These are phyloP conservation scores for Enteromius mattozi DNA, from an alignment of 2,797 vertebrate species.

Conservation along the genomic window DNA sequence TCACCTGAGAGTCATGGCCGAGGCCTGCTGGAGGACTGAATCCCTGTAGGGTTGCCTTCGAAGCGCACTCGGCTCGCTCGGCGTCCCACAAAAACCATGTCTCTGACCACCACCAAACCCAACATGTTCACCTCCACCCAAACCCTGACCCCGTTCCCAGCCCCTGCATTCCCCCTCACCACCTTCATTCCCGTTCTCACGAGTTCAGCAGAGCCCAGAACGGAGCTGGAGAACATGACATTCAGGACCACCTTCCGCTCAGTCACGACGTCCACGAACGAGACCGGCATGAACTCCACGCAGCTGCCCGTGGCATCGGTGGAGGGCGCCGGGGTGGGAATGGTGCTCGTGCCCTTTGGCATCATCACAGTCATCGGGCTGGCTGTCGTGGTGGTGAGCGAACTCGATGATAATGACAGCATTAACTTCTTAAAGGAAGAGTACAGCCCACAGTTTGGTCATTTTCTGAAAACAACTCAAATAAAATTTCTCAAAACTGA, in stretches of 20 bases:
- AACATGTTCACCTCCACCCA: constrained; percentile 40
- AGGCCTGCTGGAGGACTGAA: neutral
- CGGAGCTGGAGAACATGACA: constrained; percentile 62
- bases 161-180: constrained; percentile 59
- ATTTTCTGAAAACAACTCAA: neutral
- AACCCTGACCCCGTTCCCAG: constrained; percentile 63
- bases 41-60: neutral
- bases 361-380: constrained; percentile 95
- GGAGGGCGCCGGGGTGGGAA: constrained; percentile 81
- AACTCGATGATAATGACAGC: neutral
- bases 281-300: constrained; percentile 86
- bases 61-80: neutral
- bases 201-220: constrained; percentile 61
- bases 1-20: neutral
- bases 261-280: constrained; percentile 79
- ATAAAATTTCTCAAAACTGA: neutral
- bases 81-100: constrained; percentile 34
- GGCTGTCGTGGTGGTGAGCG: constrained; percentile 90
- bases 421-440: neutral
- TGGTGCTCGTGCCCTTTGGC: constrained; percentile 91
- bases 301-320: constrained; percentile 78
- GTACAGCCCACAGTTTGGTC: neutral
- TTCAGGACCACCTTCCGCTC: constrained; percentile 66
- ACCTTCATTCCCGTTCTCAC: constrained; percentile 66
- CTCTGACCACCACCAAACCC: constrained; percentile 51